Conservation (phyloP, 2,113 vertebrate species). For the Phylloscopus whistleri region DNA sequence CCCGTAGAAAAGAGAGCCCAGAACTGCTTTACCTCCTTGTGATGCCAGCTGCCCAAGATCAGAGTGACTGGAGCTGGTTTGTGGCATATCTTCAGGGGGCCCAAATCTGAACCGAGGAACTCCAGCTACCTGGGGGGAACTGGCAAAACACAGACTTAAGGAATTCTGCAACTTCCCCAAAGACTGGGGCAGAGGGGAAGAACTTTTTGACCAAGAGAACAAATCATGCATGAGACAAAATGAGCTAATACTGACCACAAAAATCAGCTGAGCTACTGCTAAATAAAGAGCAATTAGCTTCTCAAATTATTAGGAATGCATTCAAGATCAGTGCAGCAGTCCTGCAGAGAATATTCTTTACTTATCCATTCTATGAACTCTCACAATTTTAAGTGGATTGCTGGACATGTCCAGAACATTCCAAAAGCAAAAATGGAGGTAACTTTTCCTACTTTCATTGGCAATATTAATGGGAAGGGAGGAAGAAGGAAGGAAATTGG, state of each 20-base stretch:
- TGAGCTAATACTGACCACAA: neutral
- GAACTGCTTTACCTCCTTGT: conserved; percentile 86
- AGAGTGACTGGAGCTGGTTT: conserved; percentile 89
- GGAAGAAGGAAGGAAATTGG: neutral
- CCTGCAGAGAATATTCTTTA: neutral
- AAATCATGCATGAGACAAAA: neutral
- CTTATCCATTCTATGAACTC: neutral
- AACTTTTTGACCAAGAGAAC: neutral
- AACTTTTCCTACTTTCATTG: neutral
- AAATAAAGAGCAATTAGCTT: neutral
- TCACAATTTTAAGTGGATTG: neutral
- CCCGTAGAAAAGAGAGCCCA: neutral
- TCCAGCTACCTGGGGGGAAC: conserved; percentile 92
- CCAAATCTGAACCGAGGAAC: conserved; percentile 91
- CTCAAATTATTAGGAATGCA: neutral
- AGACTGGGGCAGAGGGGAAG: rapidly evolving
- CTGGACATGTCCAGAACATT: neutral
- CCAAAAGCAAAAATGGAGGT: rapidly evolving
- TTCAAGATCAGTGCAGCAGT: neutral
- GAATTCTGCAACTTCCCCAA: neutral
- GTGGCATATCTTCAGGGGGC: conserved; percentile 87
- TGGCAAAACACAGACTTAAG: conserved; percentile 44
- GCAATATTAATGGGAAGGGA: neutral
- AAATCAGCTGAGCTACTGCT: neutral
- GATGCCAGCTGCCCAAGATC: conserved; percentile 92